Evolutionary conservation across 1,140 invertebrate species (phyloP).

Genomic region (Calycopis cecrops): DNA sequence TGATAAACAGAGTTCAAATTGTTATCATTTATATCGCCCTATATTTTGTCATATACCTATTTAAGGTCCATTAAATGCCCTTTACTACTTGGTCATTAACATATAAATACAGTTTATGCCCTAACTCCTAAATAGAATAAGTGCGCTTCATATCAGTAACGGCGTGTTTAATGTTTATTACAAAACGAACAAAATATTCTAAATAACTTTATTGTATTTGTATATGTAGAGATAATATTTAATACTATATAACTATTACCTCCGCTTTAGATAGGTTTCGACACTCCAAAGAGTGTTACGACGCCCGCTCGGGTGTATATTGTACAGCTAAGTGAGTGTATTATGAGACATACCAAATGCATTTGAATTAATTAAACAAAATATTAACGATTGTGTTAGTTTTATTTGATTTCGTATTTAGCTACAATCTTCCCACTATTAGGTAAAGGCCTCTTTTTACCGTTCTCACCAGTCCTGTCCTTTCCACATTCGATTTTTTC

Average conservation of each 20-base stretch:
- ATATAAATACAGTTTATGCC: constrained; percentile 4
- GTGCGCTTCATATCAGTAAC: constrained; percentile 25
- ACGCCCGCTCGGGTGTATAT: not conserved
- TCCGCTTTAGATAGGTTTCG: constrained; percentile 13
- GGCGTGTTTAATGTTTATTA: constrained; percentile 13
- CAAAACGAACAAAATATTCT: constrained; percentile 23
- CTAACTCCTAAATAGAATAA: constrained; percentile 16
- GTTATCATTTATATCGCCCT: too few relatives aligned
- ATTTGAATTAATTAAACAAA: constrained; percentile 27
- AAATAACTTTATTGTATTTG: constrained; percentile 14
- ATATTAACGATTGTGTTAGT: constrained; percentile 8
- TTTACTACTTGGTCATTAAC: not conserved
- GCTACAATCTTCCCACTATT: too few relatives aligned
- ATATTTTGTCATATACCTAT: too few relatives aligned
- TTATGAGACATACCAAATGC: constrained; percentile 28
- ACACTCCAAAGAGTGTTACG: not conserved
- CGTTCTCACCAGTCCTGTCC: too few relatives aligned
- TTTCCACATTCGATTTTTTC: too few relatives aligned
- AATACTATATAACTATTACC: constrained; percentile 9
- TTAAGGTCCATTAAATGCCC: too few relatives aligned
- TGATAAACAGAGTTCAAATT: too few relatives aligned
- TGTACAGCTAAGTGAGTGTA: constrained; percentile 12
- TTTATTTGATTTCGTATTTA: too few relatives aligned
- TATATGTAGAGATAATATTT: constrained; percentile 6
- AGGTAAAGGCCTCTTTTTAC: too few relatives aligned